Conservation (phyloP, 37 sponge, comb jelly and placozoan species). For the Halisarca cf. caerulea region DNA sequence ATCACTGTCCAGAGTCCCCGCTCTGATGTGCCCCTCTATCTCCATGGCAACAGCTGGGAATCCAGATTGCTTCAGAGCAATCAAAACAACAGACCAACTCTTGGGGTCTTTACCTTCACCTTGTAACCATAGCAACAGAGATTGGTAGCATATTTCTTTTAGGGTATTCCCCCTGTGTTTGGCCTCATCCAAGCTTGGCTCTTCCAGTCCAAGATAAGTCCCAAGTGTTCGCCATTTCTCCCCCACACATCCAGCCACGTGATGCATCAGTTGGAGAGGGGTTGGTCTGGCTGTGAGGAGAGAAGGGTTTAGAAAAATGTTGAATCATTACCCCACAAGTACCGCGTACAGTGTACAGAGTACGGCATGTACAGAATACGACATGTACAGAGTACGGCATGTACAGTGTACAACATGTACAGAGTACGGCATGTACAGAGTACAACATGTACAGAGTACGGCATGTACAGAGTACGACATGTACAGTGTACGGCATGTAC, state of each 20-base stretch:
- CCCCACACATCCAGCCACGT: neutral
- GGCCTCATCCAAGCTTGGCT: neutral
- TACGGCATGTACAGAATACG: too few relatives aligned
- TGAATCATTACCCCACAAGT: too few relatives aligned
- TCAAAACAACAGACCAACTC: neutral
- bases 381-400: too few relatives aligned
- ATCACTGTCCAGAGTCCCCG: neutral
- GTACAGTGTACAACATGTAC: too few relatives aligned
- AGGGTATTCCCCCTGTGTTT: neutral
- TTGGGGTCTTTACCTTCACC: constrained; percentile 4
- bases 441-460: too few relatives aligned
- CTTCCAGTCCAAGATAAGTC: neutral
- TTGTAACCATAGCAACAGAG: neutral
- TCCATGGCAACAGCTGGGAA: neutral
- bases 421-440: too few relatives aligned
- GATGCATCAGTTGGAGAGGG: neutral
- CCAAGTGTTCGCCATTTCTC: neutral
- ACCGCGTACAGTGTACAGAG: too few relatives aligned
- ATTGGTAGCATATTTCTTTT: neutral
- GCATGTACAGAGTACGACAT: too few relatives aligned
- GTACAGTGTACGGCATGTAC: too few relatives aligned
- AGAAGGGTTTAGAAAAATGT: too few relatives aligned
- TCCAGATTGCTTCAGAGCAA: neutral
- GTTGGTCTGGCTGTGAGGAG: neutral
- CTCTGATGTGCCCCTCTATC: neutral